phyloP scores from a whole-genome alignment of 2,113 vertebrate species.

The Trichechus manatus region DNA sequence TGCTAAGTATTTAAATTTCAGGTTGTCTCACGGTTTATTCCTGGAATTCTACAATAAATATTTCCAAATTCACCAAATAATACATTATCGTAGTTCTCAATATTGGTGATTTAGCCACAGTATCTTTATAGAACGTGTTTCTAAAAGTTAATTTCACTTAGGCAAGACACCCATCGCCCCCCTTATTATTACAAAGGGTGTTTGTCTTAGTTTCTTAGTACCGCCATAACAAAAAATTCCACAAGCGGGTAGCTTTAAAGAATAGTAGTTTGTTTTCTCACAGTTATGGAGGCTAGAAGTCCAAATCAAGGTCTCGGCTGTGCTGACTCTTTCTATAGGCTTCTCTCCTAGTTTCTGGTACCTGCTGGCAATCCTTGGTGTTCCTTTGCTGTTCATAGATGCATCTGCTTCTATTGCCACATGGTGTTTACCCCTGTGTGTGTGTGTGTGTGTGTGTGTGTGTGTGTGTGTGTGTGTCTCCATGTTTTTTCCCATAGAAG shows the following conservation, averaged over 20 bases:
- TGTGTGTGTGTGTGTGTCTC: background rate
- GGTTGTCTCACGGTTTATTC: background rate
- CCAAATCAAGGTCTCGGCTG: background rate
- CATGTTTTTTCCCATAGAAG: background rate
- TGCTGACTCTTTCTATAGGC: background rate
- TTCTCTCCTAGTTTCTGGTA: background rate
- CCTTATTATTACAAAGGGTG: background rate
- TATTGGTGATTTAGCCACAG: background rate
- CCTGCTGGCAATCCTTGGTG: background rate
- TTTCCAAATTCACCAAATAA: background rate
- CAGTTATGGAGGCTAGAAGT: background rate
- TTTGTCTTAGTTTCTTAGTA: background rate
- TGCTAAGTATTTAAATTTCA: conserved; percentile 1
- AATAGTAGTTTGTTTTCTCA: background rate
- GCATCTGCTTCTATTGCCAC: background rate
- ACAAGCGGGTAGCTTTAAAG: background rate
- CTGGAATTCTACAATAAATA: background rate
- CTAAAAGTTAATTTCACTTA: conserved; percentile 19
- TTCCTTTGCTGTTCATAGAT: background rate
- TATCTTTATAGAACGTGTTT: conserved; percentile 9
- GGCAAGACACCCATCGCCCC: background rate
- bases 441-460: background rate
- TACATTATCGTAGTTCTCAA: background rate
- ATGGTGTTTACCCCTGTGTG: background rate
- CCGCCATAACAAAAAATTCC: background rate